Base-by-base conservation (phyloP, 2,888 invertebrate genomes). In the Criorhina ranunculi region DNA sequence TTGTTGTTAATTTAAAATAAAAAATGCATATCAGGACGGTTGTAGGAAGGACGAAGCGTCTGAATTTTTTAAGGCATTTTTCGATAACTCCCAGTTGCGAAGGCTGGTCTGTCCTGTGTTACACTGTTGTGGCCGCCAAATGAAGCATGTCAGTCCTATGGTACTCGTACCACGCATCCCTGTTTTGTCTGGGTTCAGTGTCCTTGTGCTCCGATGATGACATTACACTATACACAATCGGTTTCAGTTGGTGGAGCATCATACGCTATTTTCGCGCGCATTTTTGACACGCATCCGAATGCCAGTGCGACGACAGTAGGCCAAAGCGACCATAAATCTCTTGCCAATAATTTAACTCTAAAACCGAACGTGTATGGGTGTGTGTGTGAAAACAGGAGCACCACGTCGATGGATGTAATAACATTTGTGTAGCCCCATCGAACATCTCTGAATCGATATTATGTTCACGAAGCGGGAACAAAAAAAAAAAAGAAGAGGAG, bases 321-420 rank as follows among this genome's bases (percentile, higher is more conserved):
- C 57, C 37, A 69, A 49, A 53, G 15, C 42, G 37, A 59, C 64
- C 40, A 76, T 80, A 80, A 85, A 85, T 80, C 70, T 75, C 70
- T 51, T 60, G 80, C 75, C 75, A 80, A 85, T 70, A 80, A 80
- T 85, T 85, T 70, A 64, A 59, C 57, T 69, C 79, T 70, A 66
- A 67, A 73, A 42, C 79, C 57, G 69, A 79, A 24, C 5, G 17
- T 8, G 44, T 9, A 15, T 15, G 35, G 19, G 60, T 51, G 37
- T 6, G 60, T 51, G 37, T 6, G 31, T 19, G 35, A 42, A 69
- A 59, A 55, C 67, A 59, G 60, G n/a, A 64, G 67, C 62, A 35
- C 9, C 40, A 51, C 55, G 37, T 29, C 29, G 60, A 11, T 51
- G 42, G 42, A 57, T 79, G 79, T 79, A 72, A 78, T 67, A 72